Conservation (phyloP, 2,888 invertebrate species). For the Cynaeus angustus region DNA sequence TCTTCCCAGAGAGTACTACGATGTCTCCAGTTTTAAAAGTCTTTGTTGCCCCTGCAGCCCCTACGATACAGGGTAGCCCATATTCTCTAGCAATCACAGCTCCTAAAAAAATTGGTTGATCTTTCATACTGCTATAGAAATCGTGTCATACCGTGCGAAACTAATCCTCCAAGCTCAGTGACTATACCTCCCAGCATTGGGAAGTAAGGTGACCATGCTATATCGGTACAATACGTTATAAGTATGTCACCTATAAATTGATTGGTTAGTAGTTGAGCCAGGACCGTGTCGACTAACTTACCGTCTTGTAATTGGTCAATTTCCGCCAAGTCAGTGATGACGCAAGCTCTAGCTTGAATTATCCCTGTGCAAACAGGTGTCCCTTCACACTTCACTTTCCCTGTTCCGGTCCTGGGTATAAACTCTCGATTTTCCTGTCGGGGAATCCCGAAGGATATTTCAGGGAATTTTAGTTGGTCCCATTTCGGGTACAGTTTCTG, state of each 20-base stretch:
- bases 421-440: conserved; percentile 55
- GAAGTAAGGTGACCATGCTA: conserved; percentile 91
- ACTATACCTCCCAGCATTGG: conserved; percentile 85
- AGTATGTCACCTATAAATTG: conserved; percentile 79
- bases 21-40: conserved; percentile 80
- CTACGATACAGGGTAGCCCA: conserved; percentile 88
- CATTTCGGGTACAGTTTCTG: conserved; percentile 76
- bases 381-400: conserved; percentile 69
- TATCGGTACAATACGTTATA: conserved; percentile 85
- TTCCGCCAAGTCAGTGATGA: conserved; percentile 81
- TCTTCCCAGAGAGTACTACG: conserved; percentile 73
- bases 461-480: conserved; percentile 78
- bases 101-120: conserved; percentile 71
- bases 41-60: conserved; percentile 79
- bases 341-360: conserved; percentile 81
- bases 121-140: not conserved
- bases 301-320: conserved; percentile 66
- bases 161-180: conserved; percentile 87
- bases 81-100: conserved; percentile 90
- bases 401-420: conserved; percentile 33
- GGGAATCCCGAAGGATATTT: conserved; percentile 71
- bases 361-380: conserved; percentile 83
- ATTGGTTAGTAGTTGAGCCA: not conserved
- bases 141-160: conserved; percentile 81
- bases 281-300: conserved; percentile 42